Base-by-base conservation (phyloP, 2,113 vertebrate species). In the Maylandia zebra region DNA sequence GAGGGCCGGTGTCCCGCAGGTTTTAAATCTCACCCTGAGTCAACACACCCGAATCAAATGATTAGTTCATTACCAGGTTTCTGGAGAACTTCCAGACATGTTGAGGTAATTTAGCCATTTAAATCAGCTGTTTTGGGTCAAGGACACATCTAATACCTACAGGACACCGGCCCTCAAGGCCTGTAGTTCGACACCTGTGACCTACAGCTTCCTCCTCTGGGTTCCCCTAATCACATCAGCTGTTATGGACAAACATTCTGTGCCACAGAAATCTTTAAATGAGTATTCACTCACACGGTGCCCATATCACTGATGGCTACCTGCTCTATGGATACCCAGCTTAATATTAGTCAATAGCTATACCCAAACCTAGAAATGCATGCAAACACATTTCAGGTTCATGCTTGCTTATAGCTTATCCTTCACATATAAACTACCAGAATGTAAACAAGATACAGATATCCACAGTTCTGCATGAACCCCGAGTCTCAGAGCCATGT, bases 1-100 rank as follows among this genome's bases (percentile, higher is more conserved):
- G 0, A 61, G 16, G 30, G 57, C 30, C 1, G 8, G 30, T 61
- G 30, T 6, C 57, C 16, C 1, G 30, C 57, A 6, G 57, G 57
- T 6, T 10, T 61, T 61, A 34, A 5, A 61, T 34, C 3, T 34
- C 57, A 61, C 16, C 5, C 2, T 10, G 57, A 9, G 57, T 61
- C 57, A 61, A 61, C 30, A 34, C 30, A 61, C 30, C 30, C 2
- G 1, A 61, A 34, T 61, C 16, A 19, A 34, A 61, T 34, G 30
- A 61, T 61, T 19, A 10, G 8, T 4, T 61, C 57, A 34, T 34
- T 19, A 34, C 30, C 57, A 61, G 57, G 57, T 19, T 34, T 61
- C 57, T 34, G 16, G 57, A 61, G 30, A 1, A 61, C 57, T 34
- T 61, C 14, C 6, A 61, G 57, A 34, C 30, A 61, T 61, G 30